phyloP scores from a whole-genome alignment of 1,140 invertebrate species.

The Drosophila bocqueti region DNA sequence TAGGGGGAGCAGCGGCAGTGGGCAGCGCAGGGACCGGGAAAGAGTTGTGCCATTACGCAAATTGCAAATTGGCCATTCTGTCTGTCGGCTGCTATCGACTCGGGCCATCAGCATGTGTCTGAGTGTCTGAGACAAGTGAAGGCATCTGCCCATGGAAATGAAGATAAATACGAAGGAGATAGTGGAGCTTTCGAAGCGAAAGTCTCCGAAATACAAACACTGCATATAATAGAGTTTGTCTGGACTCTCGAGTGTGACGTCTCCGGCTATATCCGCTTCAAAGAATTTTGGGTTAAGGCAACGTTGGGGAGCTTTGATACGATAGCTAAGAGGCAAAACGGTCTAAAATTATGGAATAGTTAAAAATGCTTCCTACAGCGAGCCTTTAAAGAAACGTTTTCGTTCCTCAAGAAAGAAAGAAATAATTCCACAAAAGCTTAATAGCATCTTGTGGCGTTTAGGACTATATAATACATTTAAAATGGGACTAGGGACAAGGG shows the following conservation, averaged over 20 bases:
- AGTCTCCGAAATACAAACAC: conserved; percentile 11
- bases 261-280: not conserved
- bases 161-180: conserved; percentile 48
- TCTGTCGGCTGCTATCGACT: conserved; percentile 54
- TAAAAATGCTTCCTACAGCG: not conserved
- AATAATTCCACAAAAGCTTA: too few relatives aligned
- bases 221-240: conserved; percentile 15
- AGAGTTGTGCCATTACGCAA: conserved; percentile 65
- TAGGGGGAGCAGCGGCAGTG: not conserved
- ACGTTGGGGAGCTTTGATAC: not conserved
- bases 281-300: conserved; percentile 2
- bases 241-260: conserved; percentile 5
- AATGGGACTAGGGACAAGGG: too few relatives aligned
- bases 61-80: conserved; percentile 69
- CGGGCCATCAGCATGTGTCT: conserved; percentile 49
- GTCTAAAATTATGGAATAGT: too few relatives aligned
- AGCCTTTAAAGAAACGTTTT: not conserved
- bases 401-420: not conserved
- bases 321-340: not conserved
- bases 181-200: conserved; percentile 4
- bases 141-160: conserved; percentile 28
- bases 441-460: not conserved
- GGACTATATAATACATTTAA: not conserved
- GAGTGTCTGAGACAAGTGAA: conserved; percentile 30
- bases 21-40: not conserved